Conservation (phyloP, 2,113 vertebrate species). For the Trichechus manatus region DNA sequence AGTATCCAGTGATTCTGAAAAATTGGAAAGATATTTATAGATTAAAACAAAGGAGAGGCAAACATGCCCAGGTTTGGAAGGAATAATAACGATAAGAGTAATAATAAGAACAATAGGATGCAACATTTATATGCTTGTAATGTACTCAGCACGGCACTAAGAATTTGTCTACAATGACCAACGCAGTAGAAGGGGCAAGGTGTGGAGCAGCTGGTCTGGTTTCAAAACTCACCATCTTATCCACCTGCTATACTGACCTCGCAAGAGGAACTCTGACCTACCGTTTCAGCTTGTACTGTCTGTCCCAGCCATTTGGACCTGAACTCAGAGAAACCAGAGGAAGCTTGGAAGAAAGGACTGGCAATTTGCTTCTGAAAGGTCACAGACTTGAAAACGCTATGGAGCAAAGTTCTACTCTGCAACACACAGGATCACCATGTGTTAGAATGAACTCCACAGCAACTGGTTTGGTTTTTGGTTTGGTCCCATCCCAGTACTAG, state of each 20-base stretch:
- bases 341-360: background rate
- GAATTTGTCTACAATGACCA: background rate
- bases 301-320: background rate
- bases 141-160: background rate
- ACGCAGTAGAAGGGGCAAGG: no score
- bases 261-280: background rate
- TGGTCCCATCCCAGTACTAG: background rate
- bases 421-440: background rate
- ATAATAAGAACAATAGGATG: background rate
- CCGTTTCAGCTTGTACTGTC: background rate
- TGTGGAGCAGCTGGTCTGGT: background rate
- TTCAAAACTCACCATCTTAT: background rate
- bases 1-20: background rate
- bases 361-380: background rate
- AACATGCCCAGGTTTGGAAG: background rate
- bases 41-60: background rate
- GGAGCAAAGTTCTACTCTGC: background rate
- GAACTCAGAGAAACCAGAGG: background rate
- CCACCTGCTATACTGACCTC: background rate
- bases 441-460: background rate
- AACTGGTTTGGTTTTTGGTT: no score
- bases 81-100: background rate
- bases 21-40: background rate
- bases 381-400: background rate
- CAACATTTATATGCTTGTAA: background rate